Evolutionary conservation across 1,140 invertebrate genomes (phyloP).

Genomic region (Lepidurus apus): DNA sequence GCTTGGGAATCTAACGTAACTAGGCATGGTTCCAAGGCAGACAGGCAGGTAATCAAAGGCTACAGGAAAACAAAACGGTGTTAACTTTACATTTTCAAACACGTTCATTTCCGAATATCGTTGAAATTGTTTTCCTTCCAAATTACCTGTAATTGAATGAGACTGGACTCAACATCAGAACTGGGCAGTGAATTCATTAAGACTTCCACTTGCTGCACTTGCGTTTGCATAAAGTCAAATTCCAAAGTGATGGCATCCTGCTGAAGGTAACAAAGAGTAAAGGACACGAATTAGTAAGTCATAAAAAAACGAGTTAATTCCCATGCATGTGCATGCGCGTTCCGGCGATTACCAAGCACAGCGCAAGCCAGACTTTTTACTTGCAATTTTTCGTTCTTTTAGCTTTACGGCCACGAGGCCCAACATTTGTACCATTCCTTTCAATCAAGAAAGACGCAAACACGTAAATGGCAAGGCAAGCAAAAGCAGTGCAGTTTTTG

Average conservation of each 20-base stretch:
- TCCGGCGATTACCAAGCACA: background rate
- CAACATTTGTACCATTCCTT: background rate
- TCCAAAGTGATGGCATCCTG: slow-evolving; percentile 16
- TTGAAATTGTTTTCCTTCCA: slow-evolving; percentile 41
- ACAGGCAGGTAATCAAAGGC: slow-evolving; percentile 25
- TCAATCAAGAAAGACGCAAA: background rate
- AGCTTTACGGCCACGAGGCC: background rate
- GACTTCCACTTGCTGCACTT: slow-evolving; percentile 29
- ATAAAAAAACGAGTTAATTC: background rate
- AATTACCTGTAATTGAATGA: background rate
- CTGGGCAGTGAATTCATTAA: background rate
- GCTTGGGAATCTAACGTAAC: slow-evolving; percentile 22
- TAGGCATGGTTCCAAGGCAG: slow-evolving; percentile 31
- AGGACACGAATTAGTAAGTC: background rate
- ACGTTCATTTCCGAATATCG: background rate
- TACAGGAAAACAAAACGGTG: background rate
- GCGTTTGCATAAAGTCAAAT: slow-evolving; percentile 3
- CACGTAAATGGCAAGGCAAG: background rate
- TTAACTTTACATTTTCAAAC: background rate
- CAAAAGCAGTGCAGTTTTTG: background rate
- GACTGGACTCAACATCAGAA: background rate
- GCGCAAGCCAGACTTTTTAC: background rate
- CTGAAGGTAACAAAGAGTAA: background rate
- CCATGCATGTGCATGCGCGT: background rate
- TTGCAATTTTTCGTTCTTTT: background rate